These are phyloP conservation scores for Mimumesa dahlbomi DNA, from an alignment of 2,888 invertebrate species.

Conservation along the genomic window DNA sequence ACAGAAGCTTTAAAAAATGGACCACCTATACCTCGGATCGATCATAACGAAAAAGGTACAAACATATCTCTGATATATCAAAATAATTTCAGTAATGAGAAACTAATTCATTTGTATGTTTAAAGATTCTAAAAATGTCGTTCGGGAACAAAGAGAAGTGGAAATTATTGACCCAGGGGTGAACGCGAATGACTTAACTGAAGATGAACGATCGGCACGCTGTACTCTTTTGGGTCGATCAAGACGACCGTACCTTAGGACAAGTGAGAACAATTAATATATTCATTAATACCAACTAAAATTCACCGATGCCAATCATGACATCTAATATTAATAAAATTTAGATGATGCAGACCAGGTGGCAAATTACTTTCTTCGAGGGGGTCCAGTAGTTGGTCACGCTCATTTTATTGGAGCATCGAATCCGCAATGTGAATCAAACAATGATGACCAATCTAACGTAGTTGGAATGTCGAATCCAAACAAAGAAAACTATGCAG, in stretches of 20 bases:
- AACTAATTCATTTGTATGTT: too few relatives aligned
- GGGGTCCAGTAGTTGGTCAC: constrained; percentile 62
- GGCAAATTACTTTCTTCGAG: constrained; percentile 70
- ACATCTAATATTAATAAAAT: neutral
- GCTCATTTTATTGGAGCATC: constrained; percentile 41
- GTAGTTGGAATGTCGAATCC: constrained; percentile 10
- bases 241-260: constrained; percentile 34
- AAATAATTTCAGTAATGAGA: too few relatives aligned
- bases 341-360: constrained; percentile 69
- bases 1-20: too few relatives aligned
- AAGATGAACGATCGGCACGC: constrained; percentile 29
- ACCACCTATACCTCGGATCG: too few relatives aligned
- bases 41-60: constrained; percentile 58
- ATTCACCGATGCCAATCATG: neutral
- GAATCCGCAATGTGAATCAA: constrained; percentile 12
- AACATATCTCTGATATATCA: too few relatives aligned
- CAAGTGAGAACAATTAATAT: constrained; percentile 17
- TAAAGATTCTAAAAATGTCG: too few relatives aligned
- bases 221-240: neutral
- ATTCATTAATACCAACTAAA: neutral
- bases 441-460: constrained; percentile 13
- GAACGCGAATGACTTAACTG: neutral
- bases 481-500: neutral
- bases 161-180: neutral
- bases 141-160: constrained; percentile 12